These are phyloP conservation scores for Nasonovia ribisnigri DNA, from an alignment of 2,888 invertebrate species.

Conservation along the genomic window DNA sequence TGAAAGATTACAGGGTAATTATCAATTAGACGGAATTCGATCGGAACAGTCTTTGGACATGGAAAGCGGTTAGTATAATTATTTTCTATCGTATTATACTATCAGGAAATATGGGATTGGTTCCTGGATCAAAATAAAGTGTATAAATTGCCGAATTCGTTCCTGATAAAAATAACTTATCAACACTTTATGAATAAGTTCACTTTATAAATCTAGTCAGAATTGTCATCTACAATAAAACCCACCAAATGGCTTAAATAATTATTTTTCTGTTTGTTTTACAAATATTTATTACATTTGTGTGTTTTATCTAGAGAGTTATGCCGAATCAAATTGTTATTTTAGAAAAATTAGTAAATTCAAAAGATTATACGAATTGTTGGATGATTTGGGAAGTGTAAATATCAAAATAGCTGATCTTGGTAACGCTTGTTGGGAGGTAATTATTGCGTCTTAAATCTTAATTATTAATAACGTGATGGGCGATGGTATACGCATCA, in stretches of 20 bases:
- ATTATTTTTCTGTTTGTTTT: not conserved
- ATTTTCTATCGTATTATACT: not conserved
- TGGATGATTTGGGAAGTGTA: constrained; percentile 74
- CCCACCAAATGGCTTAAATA: not conserved
- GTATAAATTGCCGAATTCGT: not conserved
- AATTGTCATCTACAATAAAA: not conserved
- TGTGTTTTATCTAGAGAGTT: constrained; percentile 22
- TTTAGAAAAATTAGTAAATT: constrained; percentile 60
- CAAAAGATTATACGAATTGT: constrained; percentile 70
- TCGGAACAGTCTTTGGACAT: constrained; percentile 36
- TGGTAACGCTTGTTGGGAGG: constrained; percentile 86
- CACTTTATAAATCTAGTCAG: not conserved
- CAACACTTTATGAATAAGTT: not conserved
- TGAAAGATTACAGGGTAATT: constrained; percentile 56
- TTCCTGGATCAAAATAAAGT: not conserved
- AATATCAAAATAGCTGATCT: constrained; percentile 86
- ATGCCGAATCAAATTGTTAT: constrained; percentile 56
- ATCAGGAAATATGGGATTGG: not conserved
- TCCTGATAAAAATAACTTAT: not conserved
- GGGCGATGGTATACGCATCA: not conserved
- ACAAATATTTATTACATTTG: not conserved
- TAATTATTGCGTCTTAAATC: constrained; percentile 3
- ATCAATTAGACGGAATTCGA: constrained; percentile 14
- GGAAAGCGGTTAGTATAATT: constrained; percentile 38
- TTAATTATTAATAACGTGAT: not conserved